Percentiles rank a stretch among this genome's conserved stretches.
Conservation (phyloP, 2,113 vertebrate species). For the Coptodon rendalli region DNA sequence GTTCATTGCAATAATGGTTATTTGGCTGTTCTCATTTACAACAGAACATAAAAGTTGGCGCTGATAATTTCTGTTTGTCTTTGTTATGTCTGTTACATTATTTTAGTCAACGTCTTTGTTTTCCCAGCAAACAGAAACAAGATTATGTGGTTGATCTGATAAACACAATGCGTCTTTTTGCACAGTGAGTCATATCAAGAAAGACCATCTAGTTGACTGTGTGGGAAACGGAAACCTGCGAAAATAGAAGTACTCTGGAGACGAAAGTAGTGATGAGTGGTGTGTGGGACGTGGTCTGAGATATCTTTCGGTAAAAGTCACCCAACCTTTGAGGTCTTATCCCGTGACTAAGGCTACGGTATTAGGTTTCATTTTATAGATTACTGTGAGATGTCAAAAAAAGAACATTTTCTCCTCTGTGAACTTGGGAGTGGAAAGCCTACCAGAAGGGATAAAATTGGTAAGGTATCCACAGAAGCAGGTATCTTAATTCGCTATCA, state of each 20-base stretch:
- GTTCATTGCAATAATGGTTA: not conserved
- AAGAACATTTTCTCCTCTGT: slow-evolving; percentile 14
- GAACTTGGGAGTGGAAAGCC: not conserved
- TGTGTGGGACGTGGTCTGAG: slow-evolving; percentile 1
- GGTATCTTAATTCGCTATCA: slow-evolving; percentile 39
- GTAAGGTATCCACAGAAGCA: not conserved
- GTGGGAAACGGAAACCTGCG: slow-evolving; percentile 15
- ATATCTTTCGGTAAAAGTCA: slow-evolving; percentile 32
- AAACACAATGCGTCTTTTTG: slow-evolving; percentile 40
- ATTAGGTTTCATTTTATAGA: slow-evolving; percentile 54
- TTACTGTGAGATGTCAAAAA: slow-evolving; percentile 40
- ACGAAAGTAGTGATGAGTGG: slow-evolving; percentile 25
- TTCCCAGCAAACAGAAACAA: not conserved
- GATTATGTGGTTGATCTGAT: not conserved
- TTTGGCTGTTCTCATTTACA: not conserved
- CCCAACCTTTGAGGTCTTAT: slow-evolving; percentile 39
- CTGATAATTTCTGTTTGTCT: not conserved
- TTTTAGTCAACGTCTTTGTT: not conserved
- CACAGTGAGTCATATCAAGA: slow-evolving; percentile 39
- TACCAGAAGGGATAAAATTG: slow-evolving; percentile 7
- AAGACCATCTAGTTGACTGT: slow-evolving; percentile 22
- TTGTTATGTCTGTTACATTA: not conserved
- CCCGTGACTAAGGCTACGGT: slow-evolving; percentile 24
- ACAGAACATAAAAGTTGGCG: not conserved
- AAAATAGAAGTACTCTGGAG: slow-evolving; percentile 20